Evolutionary conservation across 2,888 invertebrate genomes (phyloP).

Genomic region (Bedellia somnulentella): DNA sequence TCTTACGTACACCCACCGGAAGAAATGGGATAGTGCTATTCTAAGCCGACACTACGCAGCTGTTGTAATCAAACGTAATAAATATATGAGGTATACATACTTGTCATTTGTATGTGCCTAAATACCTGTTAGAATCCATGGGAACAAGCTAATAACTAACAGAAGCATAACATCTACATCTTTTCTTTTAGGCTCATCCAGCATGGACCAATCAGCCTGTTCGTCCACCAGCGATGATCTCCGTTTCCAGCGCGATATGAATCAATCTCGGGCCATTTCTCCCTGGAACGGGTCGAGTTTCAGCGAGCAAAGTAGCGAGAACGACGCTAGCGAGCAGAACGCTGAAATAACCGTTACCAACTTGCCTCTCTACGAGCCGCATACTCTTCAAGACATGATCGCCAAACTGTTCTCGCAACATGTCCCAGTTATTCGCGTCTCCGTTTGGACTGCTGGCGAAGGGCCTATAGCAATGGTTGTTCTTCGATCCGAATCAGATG

Average conservation of each 20-base stretch:
- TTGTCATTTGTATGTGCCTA: no score
- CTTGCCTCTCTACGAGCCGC: constrained; percentile 34
- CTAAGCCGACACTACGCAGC: no score
- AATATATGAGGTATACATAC: no score
- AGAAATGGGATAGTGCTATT: no score
- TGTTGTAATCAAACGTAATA: no score
- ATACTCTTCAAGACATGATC: constrained; percentile 32
- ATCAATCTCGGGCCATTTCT: constrained; percentile 32
- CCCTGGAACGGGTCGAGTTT: constrained; percentile 50
- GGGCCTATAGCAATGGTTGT: constrained; percentile 69
- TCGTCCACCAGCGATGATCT: constrained; percentile 43
- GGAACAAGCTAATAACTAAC: no score
- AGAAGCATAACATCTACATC: not conserved
- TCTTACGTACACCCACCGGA: no score
- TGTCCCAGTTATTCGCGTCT: constrained; percentile 33
- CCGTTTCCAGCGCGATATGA: constrained; percentile 19
- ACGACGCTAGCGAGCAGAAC: constrained; percentile 20
- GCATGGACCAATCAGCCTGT: constrained; percentile 39
- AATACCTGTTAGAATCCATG: no score
- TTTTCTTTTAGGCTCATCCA: constrained; percentile 24
- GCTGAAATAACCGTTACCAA: constrained; percentile 46
- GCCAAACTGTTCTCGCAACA: constrained; percentile 38
- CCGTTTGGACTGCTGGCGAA: constrained; percentile 40
- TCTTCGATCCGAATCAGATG: constrained; percentile 71
- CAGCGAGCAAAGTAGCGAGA: constrained; percentile 37